Evolutionary conservation across 2,113 vertebrate species (phyloP), one percentile per base, ranked within the genome.

Genomic region (Mellivora capensis): DNA sequence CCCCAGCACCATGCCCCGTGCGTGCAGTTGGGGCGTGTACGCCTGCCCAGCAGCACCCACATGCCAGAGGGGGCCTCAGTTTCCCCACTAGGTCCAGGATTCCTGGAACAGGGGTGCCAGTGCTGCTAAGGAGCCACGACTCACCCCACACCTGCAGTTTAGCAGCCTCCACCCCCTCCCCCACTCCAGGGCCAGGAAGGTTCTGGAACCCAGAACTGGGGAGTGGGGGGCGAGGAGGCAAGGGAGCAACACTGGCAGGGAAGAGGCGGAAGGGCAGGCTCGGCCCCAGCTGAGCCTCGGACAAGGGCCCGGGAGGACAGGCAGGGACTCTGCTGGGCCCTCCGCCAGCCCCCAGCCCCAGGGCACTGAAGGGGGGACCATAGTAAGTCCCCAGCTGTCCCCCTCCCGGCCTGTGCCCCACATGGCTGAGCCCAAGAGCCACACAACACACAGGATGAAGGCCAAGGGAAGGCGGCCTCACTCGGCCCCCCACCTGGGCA

Each of bases 1-100:
- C 98, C 98, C 93, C 98, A 98, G 98, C 80, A 86, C 97, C 1
- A 79, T 96, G 83, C 97, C 94, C 96, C n/a, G 52, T 3, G 10
- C 90, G 71, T 95, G 77, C 96, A 84, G 96, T 39, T 6, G 1
- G 49, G 61, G 47, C 4, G 2, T 17, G 42, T 25, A 12, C 2
- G 29, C 15, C 61, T 20, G 1, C 31, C 23, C 52, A 0, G 29
- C 52, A 52, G 62, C 4, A 14, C 25, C 84, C 81, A 9, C 21
- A 2, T 4, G 23, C 29, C 76, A 7, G 62, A 4, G n/a, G 0
- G 61, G 44, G 49, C 31, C 47, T 80, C 37, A 7, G 84, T 47
- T 61, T 77, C 47, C 59, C 47, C 80, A 27, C n/a, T 1, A 44
- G 52, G 79, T 39, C n/a, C 79, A 27, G 61, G 47, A 20, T 0